Conservation (phyloP, 2,888 invertebrate genomes). For the Tetramorium bicarinatum region DNA sequence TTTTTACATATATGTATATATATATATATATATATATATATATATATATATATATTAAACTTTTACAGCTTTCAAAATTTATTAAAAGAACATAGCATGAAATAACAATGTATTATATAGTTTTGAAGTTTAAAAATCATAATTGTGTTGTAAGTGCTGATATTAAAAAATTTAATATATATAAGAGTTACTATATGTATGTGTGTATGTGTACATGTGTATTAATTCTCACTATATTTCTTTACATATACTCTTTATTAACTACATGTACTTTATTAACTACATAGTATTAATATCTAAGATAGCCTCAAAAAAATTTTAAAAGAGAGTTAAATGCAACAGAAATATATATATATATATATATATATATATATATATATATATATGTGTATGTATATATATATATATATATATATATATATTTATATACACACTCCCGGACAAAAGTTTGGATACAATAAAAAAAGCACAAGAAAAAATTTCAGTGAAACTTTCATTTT, state of each 20-base stretch:
- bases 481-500: too few species aligned
- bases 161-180: background rate
- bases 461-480: too few species aligned
- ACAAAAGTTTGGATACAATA: too few species aligned
- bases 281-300: background rate
- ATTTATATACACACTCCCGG: too few species aligned
- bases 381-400: too few species aligned
- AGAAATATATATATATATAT: background rate
- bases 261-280: background rate
- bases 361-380: background rate
- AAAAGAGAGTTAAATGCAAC: conserved; percentile 5
- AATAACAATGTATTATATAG: background rate
- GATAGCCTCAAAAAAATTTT: background rate
- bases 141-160: background rate
- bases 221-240: background rate
- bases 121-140: conserved; percentile 17
- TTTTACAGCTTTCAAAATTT: conserved; percentile 19
- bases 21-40: background rate
- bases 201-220: background rate
- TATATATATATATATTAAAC: conserved; percentile 4
- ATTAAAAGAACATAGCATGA: background rate
- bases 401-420: background rate
- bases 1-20: background rate
- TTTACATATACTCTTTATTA: background rate
- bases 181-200: background rate